These are phyloP conservation scores for Salmo trutta DNA, from an alignment of 2,797 vertebrate species.

Conservation along the genomic window DNA sequence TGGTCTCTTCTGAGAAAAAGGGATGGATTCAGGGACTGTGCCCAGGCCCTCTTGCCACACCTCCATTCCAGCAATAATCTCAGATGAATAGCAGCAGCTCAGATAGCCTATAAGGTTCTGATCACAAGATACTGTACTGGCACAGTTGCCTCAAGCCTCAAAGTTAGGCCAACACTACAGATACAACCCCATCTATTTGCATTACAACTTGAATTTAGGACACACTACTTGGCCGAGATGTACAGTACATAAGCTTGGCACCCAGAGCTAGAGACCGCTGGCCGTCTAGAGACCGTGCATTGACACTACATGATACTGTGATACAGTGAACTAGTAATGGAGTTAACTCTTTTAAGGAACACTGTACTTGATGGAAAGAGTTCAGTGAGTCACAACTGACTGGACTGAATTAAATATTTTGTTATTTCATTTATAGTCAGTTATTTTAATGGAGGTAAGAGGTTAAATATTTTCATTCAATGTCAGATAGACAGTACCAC, in stretches of 20 bases:
- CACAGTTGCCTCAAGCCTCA: not conserved
- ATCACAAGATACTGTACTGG: not conserved
- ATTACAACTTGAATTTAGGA: not conserved
- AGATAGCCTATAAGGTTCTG: not conserved
- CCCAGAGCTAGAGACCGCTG: too few relatives aligned
- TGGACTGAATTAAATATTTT: not conserved
- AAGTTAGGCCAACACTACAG: not conserved
- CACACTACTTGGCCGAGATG: not conserved
- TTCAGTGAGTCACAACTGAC: not conserved
- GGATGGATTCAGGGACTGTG: constrained; percentile 23
- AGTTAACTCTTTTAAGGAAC: not conserved
- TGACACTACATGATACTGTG: not conserved
- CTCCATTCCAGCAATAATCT: constrained; percentile 6
- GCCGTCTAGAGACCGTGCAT: not conserved
- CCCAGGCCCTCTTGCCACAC: not conserved
- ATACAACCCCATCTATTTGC: not conserved
- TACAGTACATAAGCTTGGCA: too few relatives aligned
- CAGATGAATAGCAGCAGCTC: constrained; percentile 7
- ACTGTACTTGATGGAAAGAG: not conserved
- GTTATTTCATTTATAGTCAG: not conserved
- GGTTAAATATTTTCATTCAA: not conserved
- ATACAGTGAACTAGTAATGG: not conserved
- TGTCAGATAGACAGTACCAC: not conserved
- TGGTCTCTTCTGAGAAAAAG: constrained; percentile 16
- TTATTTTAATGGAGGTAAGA: not conserved